These are phyloP conservation scores for Enteromius treurensis DNA, from an alignment of 2,797 vertebrate genomes.

Conservation along the genomic window DNA sequence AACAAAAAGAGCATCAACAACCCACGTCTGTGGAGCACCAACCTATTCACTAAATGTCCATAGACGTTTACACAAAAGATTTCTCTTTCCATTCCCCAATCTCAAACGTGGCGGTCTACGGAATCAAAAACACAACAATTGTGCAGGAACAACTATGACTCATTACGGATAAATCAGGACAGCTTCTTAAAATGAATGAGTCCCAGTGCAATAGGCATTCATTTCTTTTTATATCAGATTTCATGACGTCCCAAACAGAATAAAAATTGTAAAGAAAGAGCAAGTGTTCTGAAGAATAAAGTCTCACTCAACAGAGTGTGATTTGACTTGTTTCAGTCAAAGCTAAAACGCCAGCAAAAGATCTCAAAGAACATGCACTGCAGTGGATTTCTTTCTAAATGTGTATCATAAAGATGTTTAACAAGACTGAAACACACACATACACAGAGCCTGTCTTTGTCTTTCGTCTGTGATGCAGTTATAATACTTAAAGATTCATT, in stretches of 20 bases:
- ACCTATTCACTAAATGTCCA: not conserved
- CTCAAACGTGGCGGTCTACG: not conserved
- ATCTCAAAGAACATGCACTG: constrained; percentile 1
- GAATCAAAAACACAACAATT: not conserved
- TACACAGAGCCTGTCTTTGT: not conserved
- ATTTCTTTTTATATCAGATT: no score
- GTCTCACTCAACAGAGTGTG: not conserved
- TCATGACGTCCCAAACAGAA: not conserved
- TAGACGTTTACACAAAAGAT: not conserved
- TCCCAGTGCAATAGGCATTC: not conserved
- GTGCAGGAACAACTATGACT: not conserved
- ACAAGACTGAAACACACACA: not conserved
- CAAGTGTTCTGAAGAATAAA: no score
- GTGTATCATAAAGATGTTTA: not conserved
- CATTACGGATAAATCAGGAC: not conserved
- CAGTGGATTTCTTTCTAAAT: not conserved
- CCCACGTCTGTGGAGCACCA: not conserved
- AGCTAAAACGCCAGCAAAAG: not conserved
- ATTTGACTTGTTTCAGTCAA: constrained; percentile 14
- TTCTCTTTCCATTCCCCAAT: not conserved
- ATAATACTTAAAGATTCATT: constrained; percentile 2
- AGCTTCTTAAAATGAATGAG: not conserved
- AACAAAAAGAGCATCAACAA: not conserved
- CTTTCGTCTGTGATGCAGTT: not conserved
- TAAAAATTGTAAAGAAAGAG: not conserved